A percentile compares a stretch with the other conserved stretches of the same genome.
These are phyloP conservation scores for Lamellibrachia columna DNA, from an alignment of 2,888 invertebrate species.

Conservation along the genomic window DNA sequence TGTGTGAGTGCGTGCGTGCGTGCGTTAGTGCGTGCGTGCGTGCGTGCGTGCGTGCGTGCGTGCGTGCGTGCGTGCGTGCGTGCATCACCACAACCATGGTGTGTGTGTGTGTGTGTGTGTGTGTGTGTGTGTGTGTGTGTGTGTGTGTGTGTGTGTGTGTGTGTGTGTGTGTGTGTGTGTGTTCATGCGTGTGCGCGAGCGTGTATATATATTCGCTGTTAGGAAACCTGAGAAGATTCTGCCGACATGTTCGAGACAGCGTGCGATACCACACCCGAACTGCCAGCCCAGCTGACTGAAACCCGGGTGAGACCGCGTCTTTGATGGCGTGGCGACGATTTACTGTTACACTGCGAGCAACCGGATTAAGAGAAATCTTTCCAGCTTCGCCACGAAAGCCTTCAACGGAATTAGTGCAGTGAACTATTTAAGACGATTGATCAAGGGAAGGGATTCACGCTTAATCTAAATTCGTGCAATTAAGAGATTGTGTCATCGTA, in stretches of 20 bases:
- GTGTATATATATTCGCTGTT: not conserved
- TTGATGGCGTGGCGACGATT: not conserved
- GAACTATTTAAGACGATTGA: conserved; percentile 10
- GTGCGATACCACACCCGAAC: not conserved
- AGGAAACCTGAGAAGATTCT: too few relatives aligned
- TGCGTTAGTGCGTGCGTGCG: too few relatives aligned
- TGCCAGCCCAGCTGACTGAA: not conserved
- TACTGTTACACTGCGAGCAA: not conserved
- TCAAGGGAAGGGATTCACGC: conserved; percentile 12
- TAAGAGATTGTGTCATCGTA: conserved; percentile 16
- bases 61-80: not conserved
- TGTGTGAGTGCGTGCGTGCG: too few relatives aligned
- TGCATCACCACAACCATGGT: too few relatives aligned
- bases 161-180: not conserved
- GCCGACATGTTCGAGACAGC: too few relatives aligned
- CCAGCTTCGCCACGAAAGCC: not conserved
- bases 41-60: too few relatives aligned
- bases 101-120: not conserved
- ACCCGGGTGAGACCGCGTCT: not conserved
- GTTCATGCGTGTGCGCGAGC: not conserved
- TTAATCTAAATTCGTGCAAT: conserved; percentile 16
- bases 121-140: not conserved
- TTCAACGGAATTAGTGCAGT: not conserved
- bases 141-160: not conserved
- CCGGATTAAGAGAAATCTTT: not conserved